Base-by-base conservation (phyloP, 23 tunicate species). In the Halocynthia aurantium region DNA sequence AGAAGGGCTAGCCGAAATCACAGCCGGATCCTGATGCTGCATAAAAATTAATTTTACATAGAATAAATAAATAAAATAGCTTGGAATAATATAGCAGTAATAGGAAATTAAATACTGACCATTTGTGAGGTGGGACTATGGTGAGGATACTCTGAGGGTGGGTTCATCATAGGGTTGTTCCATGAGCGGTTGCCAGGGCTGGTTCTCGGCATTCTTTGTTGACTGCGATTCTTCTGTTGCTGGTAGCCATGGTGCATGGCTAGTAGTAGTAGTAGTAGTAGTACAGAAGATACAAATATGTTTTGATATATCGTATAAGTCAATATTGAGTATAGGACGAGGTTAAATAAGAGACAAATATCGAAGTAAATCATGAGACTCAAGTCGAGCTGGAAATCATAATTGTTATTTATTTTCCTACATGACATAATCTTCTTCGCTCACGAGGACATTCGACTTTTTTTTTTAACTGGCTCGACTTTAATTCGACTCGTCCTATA, bases 181-280 rank as follows among this genome's bases (percentile, higher is more conserved):
- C 72, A 67, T 50, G 72, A 50, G 12, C 72, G 72, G 72, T n/a
- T 20, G 72, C 19, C 19, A 13, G 72, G 72, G 44, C 4, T 31
- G 44, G 44, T 31, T 31, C 44, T 31, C 44, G 44, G 2, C 44
- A 31, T 31, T 31, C 44, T 31, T 31, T 31, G 64, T 55, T 74
- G 78, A 54, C 78, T 53, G 10, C 15, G 65, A 54, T 64, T 64
- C 56, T 74, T 74, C 57, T 62, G 64, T 52, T 40, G 65, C 31
- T 74, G 78, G 64, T 74, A 74, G 20, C 64, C 50, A 54, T 62
- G 31, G 22, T 74, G 78, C 78, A 74, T 74, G 20, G 64, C 78
- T 74, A 53, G 20, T 54, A 55, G 15, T 50, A 70, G 44, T 8
- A 8, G 58, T 40, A 18, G 55, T 7, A 15, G 17, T 8, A 10